phyloP scores from a whole-genome alignment of 2,888 invertebrate genomes.

The Habroteleia sp. region DNA sequence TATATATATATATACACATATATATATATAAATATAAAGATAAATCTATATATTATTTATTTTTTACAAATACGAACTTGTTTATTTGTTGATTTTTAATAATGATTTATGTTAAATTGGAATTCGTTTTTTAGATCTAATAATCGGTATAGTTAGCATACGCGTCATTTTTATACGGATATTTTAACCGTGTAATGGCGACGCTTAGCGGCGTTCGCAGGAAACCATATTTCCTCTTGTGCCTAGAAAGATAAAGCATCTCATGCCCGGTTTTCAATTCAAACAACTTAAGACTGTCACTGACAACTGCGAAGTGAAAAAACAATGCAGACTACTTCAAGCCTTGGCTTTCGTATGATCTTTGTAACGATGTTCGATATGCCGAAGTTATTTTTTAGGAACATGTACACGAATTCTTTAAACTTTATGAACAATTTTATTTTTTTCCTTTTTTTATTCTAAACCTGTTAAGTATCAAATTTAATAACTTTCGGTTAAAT shows the following conservation, averaged over 20 bases:
- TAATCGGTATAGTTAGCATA: conserved; percentile 26
- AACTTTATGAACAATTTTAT: too few relatives aligned
- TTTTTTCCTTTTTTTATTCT: conserved; percentile 3
- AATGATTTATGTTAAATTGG: conserved; percentile 12
- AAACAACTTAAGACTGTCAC: conserved; percentile 59
- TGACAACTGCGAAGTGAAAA: conserved; percentile 62
- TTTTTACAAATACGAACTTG: conserved; percentile 34
- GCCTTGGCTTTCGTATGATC: conserved; percentile 67
- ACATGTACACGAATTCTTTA: conserved; percentile 17
- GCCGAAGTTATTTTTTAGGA: conserved; percentile 48
- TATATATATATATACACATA: conserved; percentile 6
- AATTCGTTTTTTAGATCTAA: conserved; percentile 9
- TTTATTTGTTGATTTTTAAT: conserved; percentile 38
- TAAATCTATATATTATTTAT: conserved; percentile 44
- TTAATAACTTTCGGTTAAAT: neutral
- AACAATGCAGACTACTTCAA: conserved; percentile 65
- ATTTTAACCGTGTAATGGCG: conserved; percentile 24
- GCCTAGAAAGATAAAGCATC: conserved; percentile 67
- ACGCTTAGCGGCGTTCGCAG: conserved; percentile 9
- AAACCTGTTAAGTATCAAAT: neutral
- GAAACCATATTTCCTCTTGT: conserved; percentile 66
- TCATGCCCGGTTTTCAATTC: conserved; percentile 63
- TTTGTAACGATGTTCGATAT: conserved; percentile 69
- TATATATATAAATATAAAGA: conserved; percentile 18
- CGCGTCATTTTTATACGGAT: conserved; percentile 37